phyloP scores from a whole-genome alignment of 2,113 vertebrate genomes.

The Lucifuga dentata region DNA sequence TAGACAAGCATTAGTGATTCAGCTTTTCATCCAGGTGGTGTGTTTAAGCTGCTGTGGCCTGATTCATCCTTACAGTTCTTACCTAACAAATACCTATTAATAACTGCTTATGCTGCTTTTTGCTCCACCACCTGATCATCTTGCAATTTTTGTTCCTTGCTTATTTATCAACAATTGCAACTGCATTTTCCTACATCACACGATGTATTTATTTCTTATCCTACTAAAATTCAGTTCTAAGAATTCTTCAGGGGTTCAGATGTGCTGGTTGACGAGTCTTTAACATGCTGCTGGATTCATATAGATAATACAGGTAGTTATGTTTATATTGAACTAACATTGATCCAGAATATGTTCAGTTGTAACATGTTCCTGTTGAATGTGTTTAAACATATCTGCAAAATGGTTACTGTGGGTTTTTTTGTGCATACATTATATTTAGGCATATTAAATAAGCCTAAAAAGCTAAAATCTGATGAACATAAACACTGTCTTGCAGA shows the following conservation, averaged over 20 bases:
- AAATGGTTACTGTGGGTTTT: too few relatives aligned
- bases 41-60: too few relatives aligned
- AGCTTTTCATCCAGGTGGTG: too few relatives aligned
- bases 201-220: slow-evolving; percentile 8
- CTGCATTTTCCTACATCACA: background rate
- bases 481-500: background rate
- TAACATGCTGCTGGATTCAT: slow-evolving; percentile 9
- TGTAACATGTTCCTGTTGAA: too few relatives aligned
- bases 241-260: slow-evolving; percentile 23
- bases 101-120: background rate
- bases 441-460: too few relatives aligned
- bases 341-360: too few relatives aligned
- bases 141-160: background rate
- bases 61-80: slow-evolving; percentile 4
- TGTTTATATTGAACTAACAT: too few relatives aligned
- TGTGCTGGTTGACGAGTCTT: slow-evolving; percentile 17
- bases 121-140: background rate
- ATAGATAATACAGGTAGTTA: too few relatives aligned
- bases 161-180: slow-evolving; percentile 5
- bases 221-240: background rate
- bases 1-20: too few relatives aligned
- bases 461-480: background rate
- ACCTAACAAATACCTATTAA: background rate
- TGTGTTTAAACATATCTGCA: too few relatives aligned
- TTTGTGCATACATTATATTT: too few relatives aligned